Conservation (phyloP, 2,113 vertebrate genomes). For the Recurvirostra avosetta region DNA sequence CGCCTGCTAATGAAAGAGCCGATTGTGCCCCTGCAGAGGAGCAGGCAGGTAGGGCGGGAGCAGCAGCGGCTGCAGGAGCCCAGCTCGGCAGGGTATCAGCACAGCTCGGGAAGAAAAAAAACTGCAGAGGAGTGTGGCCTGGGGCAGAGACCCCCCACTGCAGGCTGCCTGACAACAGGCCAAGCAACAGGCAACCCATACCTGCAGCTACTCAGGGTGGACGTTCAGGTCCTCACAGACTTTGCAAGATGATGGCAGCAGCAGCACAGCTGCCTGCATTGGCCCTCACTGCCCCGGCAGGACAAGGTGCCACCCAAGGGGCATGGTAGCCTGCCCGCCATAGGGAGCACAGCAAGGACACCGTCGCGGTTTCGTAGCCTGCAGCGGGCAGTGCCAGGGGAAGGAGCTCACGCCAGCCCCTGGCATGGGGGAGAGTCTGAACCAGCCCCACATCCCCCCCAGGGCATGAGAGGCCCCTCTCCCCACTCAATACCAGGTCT, state of each 20-base stretch:
- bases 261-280: rapidly evolving
- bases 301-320: neutral
- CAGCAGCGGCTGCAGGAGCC: neutral
- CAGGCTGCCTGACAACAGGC: neutral
- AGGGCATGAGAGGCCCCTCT: neutral
- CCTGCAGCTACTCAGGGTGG: rapidly evolving
- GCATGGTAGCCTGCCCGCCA: neutral
- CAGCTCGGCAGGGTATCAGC: neutral
- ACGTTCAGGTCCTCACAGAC: rapidly evolving
- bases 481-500: neutral
- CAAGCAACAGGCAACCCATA: neutral
- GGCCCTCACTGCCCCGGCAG: neutral
- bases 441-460: neutral
- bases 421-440: neutral
- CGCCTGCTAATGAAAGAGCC: slow-evolving; percentile 30
- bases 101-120: neutral
- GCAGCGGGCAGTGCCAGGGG: neutral
- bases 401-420: neutral
- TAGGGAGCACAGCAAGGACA: neutral
- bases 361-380: rapidly evolving
- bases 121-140: neutral
- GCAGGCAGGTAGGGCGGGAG: slow-evolving; percentile 20
- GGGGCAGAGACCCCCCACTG: neutral
- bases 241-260: rapidly evolving
- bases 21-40: neutral